Percentiles rank a stretch among this genome's conserved stretches.
Evolutionary conservation across 2,888 invertebrate genomes (phyloP).

Genomic region (Operophtera brumata): DNA sequence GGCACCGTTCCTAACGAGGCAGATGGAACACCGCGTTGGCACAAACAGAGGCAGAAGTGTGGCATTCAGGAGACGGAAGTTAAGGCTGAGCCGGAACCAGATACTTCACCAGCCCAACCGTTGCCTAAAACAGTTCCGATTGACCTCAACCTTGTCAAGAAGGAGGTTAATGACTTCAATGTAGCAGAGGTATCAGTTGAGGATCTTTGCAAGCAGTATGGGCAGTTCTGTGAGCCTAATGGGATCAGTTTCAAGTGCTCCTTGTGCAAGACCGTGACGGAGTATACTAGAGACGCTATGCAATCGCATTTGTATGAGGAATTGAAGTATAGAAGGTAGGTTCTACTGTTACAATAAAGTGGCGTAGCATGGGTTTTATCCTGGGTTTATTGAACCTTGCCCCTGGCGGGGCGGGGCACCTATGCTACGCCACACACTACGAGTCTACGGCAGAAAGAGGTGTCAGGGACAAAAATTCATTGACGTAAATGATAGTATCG

Average conservation of each 20-base stretch:
- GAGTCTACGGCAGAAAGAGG: no score
- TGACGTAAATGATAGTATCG: no score
- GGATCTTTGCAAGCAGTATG: conserved; percentile 54
- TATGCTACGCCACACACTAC: no score
- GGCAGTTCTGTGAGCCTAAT: conserved; percentile 72
- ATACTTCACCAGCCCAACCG: conserved; percentile 6
- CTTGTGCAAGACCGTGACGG: conserved; percentile 80
- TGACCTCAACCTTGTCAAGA: conserved; percentile 64
- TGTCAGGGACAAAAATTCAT: no score
- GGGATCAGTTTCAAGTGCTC: conserved; percentile 82
- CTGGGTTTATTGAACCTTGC: no score
- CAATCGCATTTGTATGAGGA: conserved; percentile 85
- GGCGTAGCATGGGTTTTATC: no score
- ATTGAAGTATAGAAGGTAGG: conserved; percentile 83
- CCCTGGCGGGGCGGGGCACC: no score
- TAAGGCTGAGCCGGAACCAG: conserved; percentile 47
- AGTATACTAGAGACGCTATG: conserved; percentile 81
- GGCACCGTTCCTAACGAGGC: conserved; percentile 53
- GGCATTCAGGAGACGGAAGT: conserved; percentile 39
- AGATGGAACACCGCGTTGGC: conserved; percentile 62
- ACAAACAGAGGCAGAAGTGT: conserved; percentile 53
- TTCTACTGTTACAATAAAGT: conserved; percentile 23
- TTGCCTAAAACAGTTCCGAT: conserved; percentile 28
- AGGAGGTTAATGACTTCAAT: conserved; percentile 44
- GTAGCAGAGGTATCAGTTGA: conserved; percentile 45